phyloP scores from a whole-genome alignment of 2,113 vertebrate genomes.

The Galbula dea region DNA sequence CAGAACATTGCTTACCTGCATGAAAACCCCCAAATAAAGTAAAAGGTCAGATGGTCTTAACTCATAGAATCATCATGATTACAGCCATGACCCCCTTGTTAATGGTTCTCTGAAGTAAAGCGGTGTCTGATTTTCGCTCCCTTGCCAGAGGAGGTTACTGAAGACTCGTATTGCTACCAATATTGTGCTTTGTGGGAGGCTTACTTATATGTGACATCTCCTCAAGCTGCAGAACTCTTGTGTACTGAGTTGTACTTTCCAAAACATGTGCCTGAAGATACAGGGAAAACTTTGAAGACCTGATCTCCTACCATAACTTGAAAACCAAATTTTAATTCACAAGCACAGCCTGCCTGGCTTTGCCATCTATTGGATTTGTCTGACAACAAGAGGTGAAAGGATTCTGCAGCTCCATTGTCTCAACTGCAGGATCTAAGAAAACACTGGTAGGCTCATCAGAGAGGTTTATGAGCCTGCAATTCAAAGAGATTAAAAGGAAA shows the following conservation, averaged over 20 bases:
- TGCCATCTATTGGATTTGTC: constrained; percentile 70
- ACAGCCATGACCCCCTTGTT: rapidly evolving
- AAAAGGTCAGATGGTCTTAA: background rate
- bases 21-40: background rate
- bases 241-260: background rate
- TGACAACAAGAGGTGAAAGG: constrained; percentile 76
- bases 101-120: background rate
- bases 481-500: constrained; percentile 80
- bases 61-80: too few species aligned
- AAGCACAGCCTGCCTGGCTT: constrained; percentile 61
- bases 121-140: background rate
- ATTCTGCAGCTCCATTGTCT: constrained; percentile 78
- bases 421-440: constrained; percentile 76
- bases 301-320: constrained; percentile 24
- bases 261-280: background rate
- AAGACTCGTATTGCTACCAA: background rate
- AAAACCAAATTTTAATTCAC: constrained; percentile 58
- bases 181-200: rapidly evolving
- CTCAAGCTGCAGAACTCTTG: background rate
- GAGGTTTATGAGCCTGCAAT: constrained; percentile 79
- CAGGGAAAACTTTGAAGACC: background rate
- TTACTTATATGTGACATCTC: rapidly evolving
- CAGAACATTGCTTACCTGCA: background rate
- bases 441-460: constrained; percentile 77
- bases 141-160: rapidly evolving